Evolutionary conservation across 2,888 invertebrate genomes (phyloP).

Genomic region (Drosophila histrio): DNA sequence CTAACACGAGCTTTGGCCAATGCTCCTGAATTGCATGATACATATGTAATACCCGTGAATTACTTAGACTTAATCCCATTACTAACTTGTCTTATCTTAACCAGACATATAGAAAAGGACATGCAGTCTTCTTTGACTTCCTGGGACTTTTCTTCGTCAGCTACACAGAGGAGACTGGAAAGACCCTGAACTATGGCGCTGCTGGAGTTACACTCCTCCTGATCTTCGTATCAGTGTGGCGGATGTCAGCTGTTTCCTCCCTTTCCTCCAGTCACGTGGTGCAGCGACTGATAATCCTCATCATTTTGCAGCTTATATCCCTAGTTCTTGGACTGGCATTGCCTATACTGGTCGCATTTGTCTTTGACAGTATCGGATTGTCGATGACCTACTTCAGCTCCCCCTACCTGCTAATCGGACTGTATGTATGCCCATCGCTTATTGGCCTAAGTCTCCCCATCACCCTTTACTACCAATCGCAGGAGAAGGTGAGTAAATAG

Average conservation of each 20-base stretch:
- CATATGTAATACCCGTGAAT: too few relatives aligned
- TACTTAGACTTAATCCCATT: neutral
- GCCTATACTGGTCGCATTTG: constrained; percentile 78
- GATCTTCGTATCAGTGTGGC: constrained; percentile 70
- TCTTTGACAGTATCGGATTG: constrained; percentile 82
- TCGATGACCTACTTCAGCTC: constrained; percentile 87
- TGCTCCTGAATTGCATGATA: constrained; percentile 78
- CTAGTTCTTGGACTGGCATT: constrained; percentile 77
- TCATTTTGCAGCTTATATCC: constrained; percentile 72
- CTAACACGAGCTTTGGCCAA: constrained; percentile 85
- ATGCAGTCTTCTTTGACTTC: constrained; percentile 89
- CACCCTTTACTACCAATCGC: constrained; percentile 67
- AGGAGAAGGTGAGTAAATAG: constrained; percentile 69
- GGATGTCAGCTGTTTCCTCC: constrained; percentile 67
- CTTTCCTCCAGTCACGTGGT: constrained; percentile 41
- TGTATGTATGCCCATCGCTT: constrained; percentile 80
- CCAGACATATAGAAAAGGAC: constrained; percentile 70
- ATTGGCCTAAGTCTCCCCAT: constrained; percentile 75
- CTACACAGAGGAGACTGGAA: constrained; percentile 85
- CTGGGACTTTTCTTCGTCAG: constrained; percentile 88
- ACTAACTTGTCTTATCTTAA: neutral
- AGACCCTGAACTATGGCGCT: constrained; percentile 81
- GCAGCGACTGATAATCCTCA: constrained; percentile 61
- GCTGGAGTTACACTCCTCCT: constrained; percentile 80
- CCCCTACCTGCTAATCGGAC: constrained; percentile 85